phyloP scores from a whole-genome alignment of 2,888 invertebrate species.

The Caenorhabditis parvicauda region DNA sequence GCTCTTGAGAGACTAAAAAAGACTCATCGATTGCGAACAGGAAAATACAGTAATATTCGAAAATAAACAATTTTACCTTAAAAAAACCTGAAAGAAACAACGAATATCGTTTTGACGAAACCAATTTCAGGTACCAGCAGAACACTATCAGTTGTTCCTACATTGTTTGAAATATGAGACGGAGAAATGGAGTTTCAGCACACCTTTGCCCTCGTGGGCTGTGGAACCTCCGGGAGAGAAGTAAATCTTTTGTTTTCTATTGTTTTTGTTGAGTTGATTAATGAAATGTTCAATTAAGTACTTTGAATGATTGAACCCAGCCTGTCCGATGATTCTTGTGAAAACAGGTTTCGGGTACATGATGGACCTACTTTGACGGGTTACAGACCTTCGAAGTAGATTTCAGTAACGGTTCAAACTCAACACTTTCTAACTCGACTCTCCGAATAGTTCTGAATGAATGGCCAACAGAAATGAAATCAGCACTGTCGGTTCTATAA shows the following conservation, averaged over 20 bases:
- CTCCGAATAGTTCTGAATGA: no score
- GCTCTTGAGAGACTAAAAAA: no score
- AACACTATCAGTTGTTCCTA: conserved; percentile 49
- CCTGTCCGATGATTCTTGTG: no score
- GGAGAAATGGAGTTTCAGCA: conserved; percentile 49
- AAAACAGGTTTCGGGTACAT: no score
- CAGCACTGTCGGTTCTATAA: no score
- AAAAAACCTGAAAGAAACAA: neutral
- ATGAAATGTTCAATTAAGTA: neutral
- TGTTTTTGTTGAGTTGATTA: conserved; percentile 1
- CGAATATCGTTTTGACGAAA: neutral
- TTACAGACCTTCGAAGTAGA: no score
- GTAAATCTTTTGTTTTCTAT: neutral
- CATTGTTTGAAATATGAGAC: conserved; percentile 61
- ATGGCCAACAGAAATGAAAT: no score
- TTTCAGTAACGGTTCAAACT: no score
- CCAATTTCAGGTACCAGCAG: conserved; percentile 32
- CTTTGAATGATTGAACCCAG: neutral
- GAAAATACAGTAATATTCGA: neutral
- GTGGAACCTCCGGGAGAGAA: conserved; percentile 13
- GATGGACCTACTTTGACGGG: no score
- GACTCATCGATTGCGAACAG: neutral
- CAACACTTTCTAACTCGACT: no score
- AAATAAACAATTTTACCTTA: neutral
- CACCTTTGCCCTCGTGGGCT: conserved; percentile 58